Evolutionary conservation across 2,113 vertebrate genomes (phyloP), one percentile per base, ranked within the genome.

Genomic region (Hyaena hyaena): DNA sequence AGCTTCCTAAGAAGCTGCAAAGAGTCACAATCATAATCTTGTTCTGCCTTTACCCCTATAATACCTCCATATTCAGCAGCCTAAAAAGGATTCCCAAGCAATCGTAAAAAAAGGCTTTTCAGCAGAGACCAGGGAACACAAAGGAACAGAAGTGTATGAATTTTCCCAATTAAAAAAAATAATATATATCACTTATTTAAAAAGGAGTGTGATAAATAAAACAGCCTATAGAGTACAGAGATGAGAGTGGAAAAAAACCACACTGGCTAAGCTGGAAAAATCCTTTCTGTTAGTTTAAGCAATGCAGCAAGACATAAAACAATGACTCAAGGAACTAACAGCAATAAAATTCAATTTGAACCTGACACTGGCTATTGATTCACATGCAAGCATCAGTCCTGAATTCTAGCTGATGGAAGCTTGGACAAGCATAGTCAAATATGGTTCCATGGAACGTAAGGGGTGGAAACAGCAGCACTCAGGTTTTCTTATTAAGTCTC

Each of bases 341-440:
- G 35, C 4, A 89, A 69, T 35, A 90, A 65, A 76, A 90, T 74
- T 96, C 65, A 48, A 24, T 88, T 93, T 91, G 23, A 48, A 84
- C 45, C 77, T 79, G 76, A 97, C 43, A 66, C 65, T 77, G 5
- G 33, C 10, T 93, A 88, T 53, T 80, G 81, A 98, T 93, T 96
- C 66, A 90, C 31, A 91, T 86, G 35, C 15, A 81, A 77, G 63
- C 1, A 39, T 58, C 33, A 86, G 76, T 69, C n/a, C 87, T 74
- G 24, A 93, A 71, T 94, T 85, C 24, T 68, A 48, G 5, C 39
- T 31, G 66, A 53, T 8, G n/a, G 88, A 79, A 86, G 8, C 61
- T 87, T 87, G 45, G 69, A 58, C 39, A 83, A 97, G 53, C 10
- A 35, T 61, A 53, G 88, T 66, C 73, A 94, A 94, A 31, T 45